A percentile compares a stretch with the other conserved stretches of the same genome.
These are phyloP conservation scores for Dicyrtoma fusca DNA, from an alignment of 2,888 invertebrate species.

Conservation along the genomic window DNA sequence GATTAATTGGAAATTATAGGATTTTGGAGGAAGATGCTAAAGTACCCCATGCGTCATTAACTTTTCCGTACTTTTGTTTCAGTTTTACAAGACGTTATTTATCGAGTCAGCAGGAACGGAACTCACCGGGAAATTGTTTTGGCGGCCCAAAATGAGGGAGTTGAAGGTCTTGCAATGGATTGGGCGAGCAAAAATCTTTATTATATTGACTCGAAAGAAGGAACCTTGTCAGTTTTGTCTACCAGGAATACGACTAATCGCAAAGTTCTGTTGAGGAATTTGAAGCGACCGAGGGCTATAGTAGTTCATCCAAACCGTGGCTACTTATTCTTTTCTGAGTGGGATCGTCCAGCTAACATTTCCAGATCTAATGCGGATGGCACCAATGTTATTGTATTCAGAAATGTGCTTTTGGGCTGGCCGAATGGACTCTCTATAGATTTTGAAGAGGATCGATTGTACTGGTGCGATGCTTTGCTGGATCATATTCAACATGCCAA, in stretches of 20 bases:
- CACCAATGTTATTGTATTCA: conserved; percentile 80
- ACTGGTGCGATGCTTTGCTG: conserved; percentile 93
- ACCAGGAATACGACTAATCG: conserved; percentile 83
- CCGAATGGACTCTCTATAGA: conserved; percentile 96
- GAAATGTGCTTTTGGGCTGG: conserved; percentile 92
- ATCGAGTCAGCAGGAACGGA: conserved; percentile 64
- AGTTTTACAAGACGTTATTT: conserved; percentile 89
- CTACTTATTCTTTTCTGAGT: conserved; percentile 92
- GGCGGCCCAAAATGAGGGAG: conserved; percentile 95
- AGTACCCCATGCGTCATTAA: background rate
- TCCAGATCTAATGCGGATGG: conserved; percentile 91
- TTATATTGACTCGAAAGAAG: conserved; percentile 92
- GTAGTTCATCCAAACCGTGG: conserved; percentile 91
- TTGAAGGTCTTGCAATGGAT: conserved; percentile 92
- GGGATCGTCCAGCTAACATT: conserved; percentile 95
- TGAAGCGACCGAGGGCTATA: conserved; percentile 92
- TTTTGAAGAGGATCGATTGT: conserved; percentile 81
- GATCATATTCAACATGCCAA: conserved; percentile 95
- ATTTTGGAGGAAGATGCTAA: background rate
- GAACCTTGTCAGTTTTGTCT: conserved; percentile 89
- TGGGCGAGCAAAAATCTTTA: conserved; percentile 95
- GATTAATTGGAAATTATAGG: too few relatives aligned
- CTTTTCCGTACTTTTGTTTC: background rate
- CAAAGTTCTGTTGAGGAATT: conserved; percentile 78
- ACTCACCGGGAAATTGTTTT: conserved; percentile 77